A percentile compares a stretch with the other conserved stretches of the same genome.
Evolutionary conservation across 2,888 invertebrate species (phyloP).

Genomic region (Chironomus riparius): DNA sequence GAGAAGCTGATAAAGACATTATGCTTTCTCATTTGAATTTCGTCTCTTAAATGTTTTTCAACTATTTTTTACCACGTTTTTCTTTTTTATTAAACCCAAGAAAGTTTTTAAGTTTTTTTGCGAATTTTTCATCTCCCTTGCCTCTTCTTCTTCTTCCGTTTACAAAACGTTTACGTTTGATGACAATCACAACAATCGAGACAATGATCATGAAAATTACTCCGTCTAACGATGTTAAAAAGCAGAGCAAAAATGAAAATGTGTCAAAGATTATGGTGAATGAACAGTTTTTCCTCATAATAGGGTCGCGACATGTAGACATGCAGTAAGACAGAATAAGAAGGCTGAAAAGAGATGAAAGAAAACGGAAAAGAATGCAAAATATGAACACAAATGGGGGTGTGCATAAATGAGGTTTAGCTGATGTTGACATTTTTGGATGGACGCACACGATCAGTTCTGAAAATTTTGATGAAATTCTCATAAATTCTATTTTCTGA

Average conservation of each 20-base stretch:
- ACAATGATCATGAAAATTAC: slow-evolving; percentile 6
- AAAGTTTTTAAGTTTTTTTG: too few species aligned
- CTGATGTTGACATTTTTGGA: too few species aligned
- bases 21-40: neutral
- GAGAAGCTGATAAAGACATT: neutral
- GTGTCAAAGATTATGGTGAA: slow-evolving; percentile 5
- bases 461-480: too few species aligned
- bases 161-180: too few species aligned
- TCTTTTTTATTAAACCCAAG: neutral
- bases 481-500: too few species aligned
- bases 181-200: too few species aligned
- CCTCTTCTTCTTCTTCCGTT: too few species aligned
- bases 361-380: neutral
- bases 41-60: neutral
- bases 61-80: neutral
- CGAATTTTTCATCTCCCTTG: neutral
- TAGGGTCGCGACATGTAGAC: neutral
- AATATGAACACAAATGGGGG: neutral
- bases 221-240: neutral
- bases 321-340: neutral
- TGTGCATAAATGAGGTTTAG: too few species aligned
- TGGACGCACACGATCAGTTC: too few species aligned
- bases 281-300: neutral
- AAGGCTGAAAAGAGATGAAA: neutral
- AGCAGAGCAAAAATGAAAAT: neutral